A percentile compares a stretch with the other conserved stretches of the same genome.
phyloP scores from a whole-genome alignment of 2,797 vertebrate species.

The Ceyx erithaca region DNA sequence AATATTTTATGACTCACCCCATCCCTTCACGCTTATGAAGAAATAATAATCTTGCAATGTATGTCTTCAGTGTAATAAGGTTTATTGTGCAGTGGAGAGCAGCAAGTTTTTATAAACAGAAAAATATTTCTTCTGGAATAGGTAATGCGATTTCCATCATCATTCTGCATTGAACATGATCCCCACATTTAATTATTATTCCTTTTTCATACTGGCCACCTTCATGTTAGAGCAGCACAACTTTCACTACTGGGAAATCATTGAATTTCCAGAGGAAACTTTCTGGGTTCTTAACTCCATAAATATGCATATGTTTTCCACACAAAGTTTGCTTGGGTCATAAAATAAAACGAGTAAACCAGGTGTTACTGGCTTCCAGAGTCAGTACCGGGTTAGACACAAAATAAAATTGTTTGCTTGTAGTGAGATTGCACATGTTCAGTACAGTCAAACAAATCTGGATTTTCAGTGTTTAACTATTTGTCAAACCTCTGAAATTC shows the following conservation, averaged over 20 bases:
- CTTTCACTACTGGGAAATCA: slow-evolving; percentile 53
- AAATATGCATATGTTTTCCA: slow-evolving; percentile 36
- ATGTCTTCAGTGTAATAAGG: not conserved
- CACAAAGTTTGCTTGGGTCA: not conserved
- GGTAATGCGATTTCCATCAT: not conserved
- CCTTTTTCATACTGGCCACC: slow-evolving; percentile 15
- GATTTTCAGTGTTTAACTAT: not conserved
- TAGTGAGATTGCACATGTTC: not conserved
- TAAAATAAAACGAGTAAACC: not conserved
- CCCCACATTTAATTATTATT: slow-evolving; percentile 36
- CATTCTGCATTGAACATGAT: not conserved
- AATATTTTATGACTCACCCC: not conserved
- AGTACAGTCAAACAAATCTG: not conserved
- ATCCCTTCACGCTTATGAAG: fast-evolving
- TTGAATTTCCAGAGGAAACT: slow-evolving; percentile 31
- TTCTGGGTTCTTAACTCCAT: not conserved
- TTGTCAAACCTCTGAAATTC: not conserved
- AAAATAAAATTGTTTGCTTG: not conserved
- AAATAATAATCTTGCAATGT: not conserved
- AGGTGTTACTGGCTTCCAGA: not conserved
- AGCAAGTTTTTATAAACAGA: slow-evolving; percentile 2
- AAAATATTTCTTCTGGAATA: slow-evolving; percentile 30
- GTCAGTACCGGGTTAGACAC: not conserved
- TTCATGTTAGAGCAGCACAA: slow-evolving; percentile 2
- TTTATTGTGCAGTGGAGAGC: not conserved